phyloP scores from a whole-genome alignment of 2,888 invertebrate genomes.

The Melanostoma scalare region DNA sequence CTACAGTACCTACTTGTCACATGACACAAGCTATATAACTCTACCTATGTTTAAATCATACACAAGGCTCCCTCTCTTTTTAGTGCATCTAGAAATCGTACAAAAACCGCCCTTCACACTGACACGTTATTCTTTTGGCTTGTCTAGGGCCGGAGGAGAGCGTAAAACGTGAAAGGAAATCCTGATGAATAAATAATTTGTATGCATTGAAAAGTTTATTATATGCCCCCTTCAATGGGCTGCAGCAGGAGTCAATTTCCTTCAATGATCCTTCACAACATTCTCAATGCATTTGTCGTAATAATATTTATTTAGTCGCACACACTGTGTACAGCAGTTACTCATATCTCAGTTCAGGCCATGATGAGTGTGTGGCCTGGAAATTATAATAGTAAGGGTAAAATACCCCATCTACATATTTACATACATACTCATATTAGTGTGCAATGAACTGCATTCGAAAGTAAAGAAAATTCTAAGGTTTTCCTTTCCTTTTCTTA shows the following conservation, averaged over 20 bases:
- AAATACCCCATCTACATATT: neutral
- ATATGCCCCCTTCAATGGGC: constrained; percentile 42
- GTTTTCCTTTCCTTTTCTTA: constrained; percentile 24
- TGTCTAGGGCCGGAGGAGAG: constrained; percentile 33
- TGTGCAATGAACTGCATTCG: constrained; percentile 71
- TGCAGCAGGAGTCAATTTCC: constrained; percentile 69
- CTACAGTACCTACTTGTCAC: constrained; percentile 47
- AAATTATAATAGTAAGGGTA: neutral
- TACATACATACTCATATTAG: neutral
- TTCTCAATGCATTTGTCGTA: constrained; percentile 72
- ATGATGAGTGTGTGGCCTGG: constrained; percentile 37
- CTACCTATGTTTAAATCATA: constrained; percentile 21
- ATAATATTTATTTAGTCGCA: constrained; percentile 70
- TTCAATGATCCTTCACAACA: constrained; percentile 70
- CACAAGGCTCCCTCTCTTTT: neutral
- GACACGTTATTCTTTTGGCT: constrained; percentile 37
- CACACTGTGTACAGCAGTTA: constrained; percentile 37
- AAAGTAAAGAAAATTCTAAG: constrained; percentile 65
- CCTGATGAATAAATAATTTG: constrained; percentile 73
- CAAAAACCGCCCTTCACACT: constrained; percentile 29
- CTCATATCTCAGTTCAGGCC: constrained; percentile 27
- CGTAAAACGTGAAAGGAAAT: constrained; percentile 71
- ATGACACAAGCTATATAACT: constrained; percentile 22
- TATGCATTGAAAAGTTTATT: constrained; percentile 73
- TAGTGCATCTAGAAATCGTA: neutral